Evolutionary conservation across 2,113 vertebrate species (phyloP).

Genomic region (Noctilio leporinus): DNA sequence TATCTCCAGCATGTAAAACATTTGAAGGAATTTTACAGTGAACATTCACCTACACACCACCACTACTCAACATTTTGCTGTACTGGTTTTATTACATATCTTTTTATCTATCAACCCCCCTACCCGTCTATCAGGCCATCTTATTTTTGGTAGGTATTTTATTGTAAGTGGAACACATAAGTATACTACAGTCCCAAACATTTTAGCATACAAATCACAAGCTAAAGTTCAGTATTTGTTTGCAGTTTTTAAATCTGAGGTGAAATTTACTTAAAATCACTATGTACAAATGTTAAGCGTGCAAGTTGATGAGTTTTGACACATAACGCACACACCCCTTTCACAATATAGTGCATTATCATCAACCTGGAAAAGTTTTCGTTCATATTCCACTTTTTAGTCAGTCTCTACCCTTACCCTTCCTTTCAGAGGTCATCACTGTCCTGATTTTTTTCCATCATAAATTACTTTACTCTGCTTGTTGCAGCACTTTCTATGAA

Average conservation of each 20-base stretch:
- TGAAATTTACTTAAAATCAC: background rate
- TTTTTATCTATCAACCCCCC: background rate
- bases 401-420: background rate
- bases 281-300: background rate
- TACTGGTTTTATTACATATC: background rate
- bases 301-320: background rate
- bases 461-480: background rate
- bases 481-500: background rate
- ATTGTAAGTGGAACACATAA: background rate
- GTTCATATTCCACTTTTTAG: background rate
- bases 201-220: background rate
- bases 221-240: background rate
- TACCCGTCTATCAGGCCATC: background rate
- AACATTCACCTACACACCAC: background rate
- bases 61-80: background rate
- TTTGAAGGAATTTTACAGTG: background rate
- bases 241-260: background rate
- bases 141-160: background rate
- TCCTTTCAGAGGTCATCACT: background rate
- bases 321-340: background rate
- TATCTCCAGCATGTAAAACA: background rate
- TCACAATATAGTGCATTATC: background rate
- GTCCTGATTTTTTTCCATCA: background rate
- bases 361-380: background rate
- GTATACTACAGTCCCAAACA: background rate